These are phyloP conservation scores for Pycnomerus fuliginosus DNA, from an alignment of 2,888 invertebrate genomes.

Conservation along the genomic window DNA sequence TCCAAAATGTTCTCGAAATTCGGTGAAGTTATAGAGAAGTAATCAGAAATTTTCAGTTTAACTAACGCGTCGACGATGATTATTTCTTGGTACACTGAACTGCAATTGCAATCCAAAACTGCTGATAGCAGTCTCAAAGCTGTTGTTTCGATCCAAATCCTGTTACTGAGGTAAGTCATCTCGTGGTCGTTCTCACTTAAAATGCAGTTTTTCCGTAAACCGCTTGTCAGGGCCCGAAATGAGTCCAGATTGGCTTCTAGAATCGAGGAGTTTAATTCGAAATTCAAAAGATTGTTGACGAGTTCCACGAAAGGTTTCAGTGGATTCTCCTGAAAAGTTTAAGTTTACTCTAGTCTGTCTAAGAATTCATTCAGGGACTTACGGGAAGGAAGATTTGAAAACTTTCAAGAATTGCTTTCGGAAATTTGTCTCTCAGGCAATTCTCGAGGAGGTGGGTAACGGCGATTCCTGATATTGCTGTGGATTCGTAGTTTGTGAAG, in stretches of 20 bases:
- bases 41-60: conserved; percentile 59
- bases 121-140: conserved; percentile 62
- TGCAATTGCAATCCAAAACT: conserved; percentile 62
- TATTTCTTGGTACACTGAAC: conserved; percentile 64
- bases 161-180: conserved; percentile 55
- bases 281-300: conserved; percentile 40
- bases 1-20: conserved; percentile 51
- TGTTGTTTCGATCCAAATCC: conserved; percentile 58
- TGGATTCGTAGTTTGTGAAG: conserved; percentile 36
- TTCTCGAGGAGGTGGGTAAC: conserved; percentile 53
- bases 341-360: conserved; percentile 1
- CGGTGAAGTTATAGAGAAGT: conserved; percentile 52
- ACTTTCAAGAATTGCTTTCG: conserved; percentile 64
- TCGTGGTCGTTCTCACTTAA: conserved; percentile 48
- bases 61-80: conserved; percentile 63
- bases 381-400: conserved; percentile 71
- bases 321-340: conserved; percentile 61
- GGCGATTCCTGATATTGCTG: conserved; percentile 28
- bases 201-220: conserved; percentile 40
- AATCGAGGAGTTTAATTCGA: conserved; percentile 42
- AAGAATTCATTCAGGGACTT: conserved; percentile 35
- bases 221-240: conserved; percentile 44
- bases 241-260: conserved; percentile 43
- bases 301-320: conserved; percentile 52
- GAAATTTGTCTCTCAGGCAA: conserved; percentile 58